Evolutionary conservation across 1,140 invertebrate species (phyloP).

Genomic region (Eumaeus atala): DNA sequence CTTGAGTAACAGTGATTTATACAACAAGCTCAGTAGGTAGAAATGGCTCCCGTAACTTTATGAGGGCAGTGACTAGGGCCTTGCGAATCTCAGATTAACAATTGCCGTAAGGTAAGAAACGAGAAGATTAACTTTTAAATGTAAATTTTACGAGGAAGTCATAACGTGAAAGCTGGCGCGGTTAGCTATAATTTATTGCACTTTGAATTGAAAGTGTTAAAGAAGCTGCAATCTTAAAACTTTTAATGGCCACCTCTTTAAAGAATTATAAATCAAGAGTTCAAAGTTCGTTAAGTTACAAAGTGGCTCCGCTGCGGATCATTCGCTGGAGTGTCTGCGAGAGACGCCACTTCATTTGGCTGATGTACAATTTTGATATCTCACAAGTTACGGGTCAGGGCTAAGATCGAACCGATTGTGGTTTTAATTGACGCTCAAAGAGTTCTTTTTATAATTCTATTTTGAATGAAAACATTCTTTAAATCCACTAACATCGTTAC

Average conservation of each 20-base stretch:
- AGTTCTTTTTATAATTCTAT: too few relatives aligned
- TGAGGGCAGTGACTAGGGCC: constrained; percentile 17
- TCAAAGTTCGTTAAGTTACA: constrained; percentile 48
- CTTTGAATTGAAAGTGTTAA: constrained; percentile 70
- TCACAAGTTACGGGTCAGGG: too few relatives aligned
- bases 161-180: constrained; percentile 69
- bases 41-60: constrained; percentile 39
- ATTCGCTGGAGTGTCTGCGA: constrained; percentile 54
- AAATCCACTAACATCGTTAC: too few relatives aligned
- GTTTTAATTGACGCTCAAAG: too few relatives aligned
- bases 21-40: constrained; percentile 21
- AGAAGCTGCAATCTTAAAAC: constrained; percentile 71
- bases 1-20: constrained; percentile 7
- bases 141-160: constrained; percentile 72
- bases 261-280: constrained; percentile 68
- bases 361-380: constrained; percentile 30
- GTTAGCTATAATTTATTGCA: constrained; percentile 69
- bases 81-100: constrained; percentile 60
- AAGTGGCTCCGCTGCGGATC: constrained; percentile 59
- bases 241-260: constrained; percentile 71
- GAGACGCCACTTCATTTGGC: constrained; percentile 53
- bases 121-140: constrained; percentile 71
- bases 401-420: too few relatives aligned
- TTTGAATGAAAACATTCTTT: too few relatives aligned
- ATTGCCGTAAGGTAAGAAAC: constrained; percentile 51